These are phyloP conservation scores for Prosopocoilus inquinatus DNA, from an alignment of 2,888 invertebrate genomes.

Conservation along the genomic window DNA sequence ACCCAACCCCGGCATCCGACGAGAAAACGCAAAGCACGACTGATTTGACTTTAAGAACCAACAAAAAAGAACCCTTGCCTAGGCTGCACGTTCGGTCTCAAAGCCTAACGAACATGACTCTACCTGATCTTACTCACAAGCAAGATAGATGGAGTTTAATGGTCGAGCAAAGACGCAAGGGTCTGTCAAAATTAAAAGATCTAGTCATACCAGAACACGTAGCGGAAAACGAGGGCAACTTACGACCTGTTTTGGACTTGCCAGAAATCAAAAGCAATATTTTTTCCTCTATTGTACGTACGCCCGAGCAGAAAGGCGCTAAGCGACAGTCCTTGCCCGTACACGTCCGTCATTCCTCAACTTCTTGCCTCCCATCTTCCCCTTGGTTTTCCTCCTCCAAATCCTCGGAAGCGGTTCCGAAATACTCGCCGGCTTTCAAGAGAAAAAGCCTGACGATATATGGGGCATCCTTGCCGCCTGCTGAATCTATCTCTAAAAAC, in stretches of 20 bases:
- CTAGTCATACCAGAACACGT: slow-evolving; percentile 80
- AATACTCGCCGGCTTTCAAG: slow-evolving; percentile 81
- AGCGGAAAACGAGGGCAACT: slow-evolving; percentile 54
- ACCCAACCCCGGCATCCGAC: neutral
- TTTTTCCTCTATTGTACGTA: slow-evolving; percentile 5
- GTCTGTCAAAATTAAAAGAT: slow-evolving; percentile 82
- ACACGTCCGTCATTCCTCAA: slow-evolving; percentile 2
- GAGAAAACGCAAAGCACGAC: neutral
- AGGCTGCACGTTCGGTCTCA: slow-evolving; percentile 52
- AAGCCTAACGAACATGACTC: slow-evolving; percentile 52
- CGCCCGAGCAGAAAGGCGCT: neutral
- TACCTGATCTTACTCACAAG: slow-evolving; percentile 30
- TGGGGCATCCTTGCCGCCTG: neutral
- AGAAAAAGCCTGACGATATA: slow-evolving; percentile 71
- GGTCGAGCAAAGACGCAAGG: slow-evolving; percentile 77
- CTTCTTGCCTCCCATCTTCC: neutral
- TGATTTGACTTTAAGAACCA: slow-evolving; percentile 8
- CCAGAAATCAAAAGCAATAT: slow-evolving; percentile 74
- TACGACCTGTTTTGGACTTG: slow-evolving; percentile 69
- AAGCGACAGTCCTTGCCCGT: slow-evolving; percentile 1
- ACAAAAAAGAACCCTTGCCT: slow-evolving; percentile 24
- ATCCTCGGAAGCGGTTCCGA: slow-evolving; percentile 55
- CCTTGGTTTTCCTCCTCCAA: neutral
- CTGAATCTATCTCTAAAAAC: neutral
- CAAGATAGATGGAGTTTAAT: slow-evolving; percentile 65